These are phyloP conservation scores for Sitta europaea DNA, from an alignment of 2,113 vertebrate genomes.

Conservation along the genomic window DNA sequence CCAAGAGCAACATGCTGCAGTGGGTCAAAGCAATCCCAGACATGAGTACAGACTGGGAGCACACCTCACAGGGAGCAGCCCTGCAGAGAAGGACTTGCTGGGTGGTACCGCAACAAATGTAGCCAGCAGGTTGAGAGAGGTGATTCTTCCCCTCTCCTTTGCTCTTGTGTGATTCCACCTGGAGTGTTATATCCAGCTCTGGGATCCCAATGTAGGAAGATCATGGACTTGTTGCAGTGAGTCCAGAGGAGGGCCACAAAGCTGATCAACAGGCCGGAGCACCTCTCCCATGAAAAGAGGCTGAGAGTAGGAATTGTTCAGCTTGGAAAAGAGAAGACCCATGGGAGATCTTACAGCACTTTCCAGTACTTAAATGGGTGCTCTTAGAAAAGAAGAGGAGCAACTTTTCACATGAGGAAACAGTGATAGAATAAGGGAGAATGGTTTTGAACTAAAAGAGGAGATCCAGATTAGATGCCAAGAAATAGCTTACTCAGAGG, in stretches of 20 bases:
- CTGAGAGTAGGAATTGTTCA: neutral
- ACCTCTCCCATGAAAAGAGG: neutral
- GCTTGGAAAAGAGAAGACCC: neutral
- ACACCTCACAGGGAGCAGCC: neutral
- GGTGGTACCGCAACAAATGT: accelerated
- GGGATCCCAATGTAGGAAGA: neutral
- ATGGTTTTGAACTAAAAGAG: neutral
- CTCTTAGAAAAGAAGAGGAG: neutral
- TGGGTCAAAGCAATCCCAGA: neutral
- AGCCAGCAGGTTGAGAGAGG: neutral
- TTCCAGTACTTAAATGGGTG: neutral
- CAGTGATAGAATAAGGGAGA: neutral
- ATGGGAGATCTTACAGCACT: neutral
- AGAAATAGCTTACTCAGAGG: neutral
- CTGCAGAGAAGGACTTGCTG: neutral
- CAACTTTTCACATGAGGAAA: neutral
- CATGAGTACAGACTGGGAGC: neutral
- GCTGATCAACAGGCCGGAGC: neutral
- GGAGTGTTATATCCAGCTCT: neutral
- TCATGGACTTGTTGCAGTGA: neutral
- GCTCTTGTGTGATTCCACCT: neutral
- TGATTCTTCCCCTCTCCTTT: neutral
- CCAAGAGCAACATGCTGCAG: neutral
- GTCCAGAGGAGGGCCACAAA: neutral
- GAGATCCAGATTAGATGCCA: neutral